phyloP scores from a whole-genome alignment of 1,140 invertebrate genomes.

The Papilio polyxenes region DNA sequence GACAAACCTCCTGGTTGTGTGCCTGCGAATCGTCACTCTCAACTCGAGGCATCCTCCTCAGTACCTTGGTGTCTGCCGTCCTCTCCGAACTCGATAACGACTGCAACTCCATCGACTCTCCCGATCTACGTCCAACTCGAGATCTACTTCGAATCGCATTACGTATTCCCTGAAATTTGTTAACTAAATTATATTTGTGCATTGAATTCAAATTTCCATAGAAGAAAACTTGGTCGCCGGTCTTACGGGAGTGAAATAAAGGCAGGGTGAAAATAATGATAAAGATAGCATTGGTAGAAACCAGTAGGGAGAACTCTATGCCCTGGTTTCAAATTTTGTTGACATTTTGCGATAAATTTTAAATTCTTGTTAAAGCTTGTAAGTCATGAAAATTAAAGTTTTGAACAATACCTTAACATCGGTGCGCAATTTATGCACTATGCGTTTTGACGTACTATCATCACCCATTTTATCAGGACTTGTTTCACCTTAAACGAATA shows the following conservation, averaged over 20 bases:
- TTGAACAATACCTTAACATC: slow-evolving; percentile 86
- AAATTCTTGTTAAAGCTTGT: too few relatives aligned
- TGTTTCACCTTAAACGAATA: slow-evolving; percentile 85
- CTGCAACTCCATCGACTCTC: slow-evolving; percentile 85
- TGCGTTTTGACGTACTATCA: slow-evolving; percentile 86
- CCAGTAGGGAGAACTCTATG: too few relatives aligned
- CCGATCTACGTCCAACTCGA: slow-evolving; percentile 79
- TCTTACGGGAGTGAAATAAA: too few relatives aligned
- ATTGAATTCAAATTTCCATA: neutral
- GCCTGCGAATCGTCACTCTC: slow-evolving; percentile 84
- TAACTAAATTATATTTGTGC: neutral
- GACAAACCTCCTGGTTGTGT: slow-evolving; percentile 59
- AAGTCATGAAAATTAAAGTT: neutral
- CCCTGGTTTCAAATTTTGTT: neutral
- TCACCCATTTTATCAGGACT: slow-evolving; percentile 82
- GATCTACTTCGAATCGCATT: slow-evolving; percentile 81
- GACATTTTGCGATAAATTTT: too few relatives aligned
- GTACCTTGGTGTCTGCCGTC: slow-evolving; percentile 76
- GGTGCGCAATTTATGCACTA: slow-evolving; percentile 90
- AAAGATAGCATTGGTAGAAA: too few relatives aligned
- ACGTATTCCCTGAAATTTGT: slow-evolving; percentile 76
- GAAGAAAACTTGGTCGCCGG: too few relatives aligned
- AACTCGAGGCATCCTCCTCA: slow-evolving; percentile 86
- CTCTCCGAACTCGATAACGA: slow-evolving; percentile 79
- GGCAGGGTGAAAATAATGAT: too few relatives aligned